These are phyloP conservation scores for Perizoma flavofasciatum DNA, from an alignment of 2,888 invertebrate genomes.

Conservation along the genomic window DNA sequence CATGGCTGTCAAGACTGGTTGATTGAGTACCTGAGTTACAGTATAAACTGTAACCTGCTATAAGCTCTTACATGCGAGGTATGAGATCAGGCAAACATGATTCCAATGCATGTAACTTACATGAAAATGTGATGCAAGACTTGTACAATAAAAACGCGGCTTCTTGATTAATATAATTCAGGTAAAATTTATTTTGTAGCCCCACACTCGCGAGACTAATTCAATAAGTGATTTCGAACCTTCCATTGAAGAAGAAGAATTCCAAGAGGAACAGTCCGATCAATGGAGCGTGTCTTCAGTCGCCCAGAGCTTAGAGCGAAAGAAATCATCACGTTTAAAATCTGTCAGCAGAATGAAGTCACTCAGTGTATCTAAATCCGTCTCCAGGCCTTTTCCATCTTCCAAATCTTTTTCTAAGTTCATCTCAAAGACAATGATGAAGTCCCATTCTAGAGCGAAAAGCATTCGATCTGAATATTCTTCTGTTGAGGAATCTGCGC, in stretches of 20 bases:
- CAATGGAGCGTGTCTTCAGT: slow-evolving; percentile 54
- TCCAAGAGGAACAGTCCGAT: slow-evolving; percentile 51
- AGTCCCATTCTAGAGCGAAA: slow-evolving; percentile 38
- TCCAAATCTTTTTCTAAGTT: slow-evolving; percentile 54
- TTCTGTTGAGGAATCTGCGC: slow-evolving; percentile 35
- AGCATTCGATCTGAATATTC: slow-evolving; percentile 33
- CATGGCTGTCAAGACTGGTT: too few relatives aligned
- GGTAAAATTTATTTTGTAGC: slow-evolving; percentile 2
- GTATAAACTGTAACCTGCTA: too few relatives aligned
- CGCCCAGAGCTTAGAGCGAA: slow-evolving; percentile 35
- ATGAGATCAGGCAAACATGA: too few relatives aligned
- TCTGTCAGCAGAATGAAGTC: slow-evolving; percentile 47
- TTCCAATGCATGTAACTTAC: too few relatives aligned
- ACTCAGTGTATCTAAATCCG: slow-evolving; percentile 37
- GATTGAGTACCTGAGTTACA: too few relatives aligned
- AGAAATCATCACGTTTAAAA: slow-evolving; percentile 42
- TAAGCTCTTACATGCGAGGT: too few relatives aligned
- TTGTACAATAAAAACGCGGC: too few relatives aligned
- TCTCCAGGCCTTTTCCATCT: slow-evolving; percentile 36
- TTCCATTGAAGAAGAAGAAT: slow-evolving; percentile 36
- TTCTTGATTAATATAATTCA: too few relatives aligned
- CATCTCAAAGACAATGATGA: slow-evolving; percentile 48
- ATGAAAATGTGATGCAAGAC: too few relatives aligned
- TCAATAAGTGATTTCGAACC: slow-evolving; percentile 52
- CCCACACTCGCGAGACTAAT: slow-evolving; percentile 17